Evolutionary conservation across 2,888 invertebrate species (phyloP).

Genomic region (Mythimna albipuncta): DNA sequence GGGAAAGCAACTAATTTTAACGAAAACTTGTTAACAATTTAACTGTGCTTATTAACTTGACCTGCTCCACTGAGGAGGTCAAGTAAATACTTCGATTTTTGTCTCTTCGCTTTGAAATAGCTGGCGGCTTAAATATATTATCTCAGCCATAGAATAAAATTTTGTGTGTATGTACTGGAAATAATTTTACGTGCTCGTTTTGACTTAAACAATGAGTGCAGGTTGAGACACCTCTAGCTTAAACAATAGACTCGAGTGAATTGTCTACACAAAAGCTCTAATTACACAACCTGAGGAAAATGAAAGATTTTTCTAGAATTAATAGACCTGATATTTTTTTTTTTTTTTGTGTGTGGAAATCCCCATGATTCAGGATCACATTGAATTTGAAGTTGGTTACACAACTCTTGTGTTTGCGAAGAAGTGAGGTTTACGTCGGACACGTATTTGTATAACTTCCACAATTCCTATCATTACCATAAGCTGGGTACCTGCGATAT

Average conservation of each 20-base stretch:
- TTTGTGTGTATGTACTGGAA: not conserved
- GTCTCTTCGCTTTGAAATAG: not conserved
- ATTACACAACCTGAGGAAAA: not conserved
- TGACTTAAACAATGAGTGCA: slow-evolving; percentile 8
- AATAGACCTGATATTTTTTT: not conserved
- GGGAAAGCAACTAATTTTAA: slow-evolving; percentile 53
- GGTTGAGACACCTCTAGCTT: not conserved
- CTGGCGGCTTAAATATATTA: slow-evolving; percentile 17
- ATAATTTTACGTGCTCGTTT: slow-evolving; percentile 1
- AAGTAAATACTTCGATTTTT: slow-evolving; percentile 6
- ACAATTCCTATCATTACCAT: no score
- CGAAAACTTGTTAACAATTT: slow-evolving; percentile 53
- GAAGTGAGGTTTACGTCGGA: no score
- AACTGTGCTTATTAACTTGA: slow-evolving; percentile 43
- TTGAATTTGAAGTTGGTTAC: no score
- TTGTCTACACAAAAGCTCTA: no score
- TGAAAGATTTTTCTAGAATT: not conserved
- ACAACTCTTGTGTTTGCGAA: no score
- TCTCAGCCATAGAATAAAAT: not conserved
- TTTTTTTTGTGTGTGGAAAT: no score
- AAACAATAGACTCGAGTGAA: not conserved
- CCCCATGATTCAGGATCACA: no score
- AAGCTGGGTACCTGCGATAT: no score
- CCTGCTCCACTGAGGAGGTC: slow-evolving; percentile 51
- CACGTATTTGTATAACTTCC: no score